Evolutionary conservation across 1,140 invertebrate species (phyloP), one percentile per base, ranked within the genome.

Genomic region (Zophobas atratus): DNA sequence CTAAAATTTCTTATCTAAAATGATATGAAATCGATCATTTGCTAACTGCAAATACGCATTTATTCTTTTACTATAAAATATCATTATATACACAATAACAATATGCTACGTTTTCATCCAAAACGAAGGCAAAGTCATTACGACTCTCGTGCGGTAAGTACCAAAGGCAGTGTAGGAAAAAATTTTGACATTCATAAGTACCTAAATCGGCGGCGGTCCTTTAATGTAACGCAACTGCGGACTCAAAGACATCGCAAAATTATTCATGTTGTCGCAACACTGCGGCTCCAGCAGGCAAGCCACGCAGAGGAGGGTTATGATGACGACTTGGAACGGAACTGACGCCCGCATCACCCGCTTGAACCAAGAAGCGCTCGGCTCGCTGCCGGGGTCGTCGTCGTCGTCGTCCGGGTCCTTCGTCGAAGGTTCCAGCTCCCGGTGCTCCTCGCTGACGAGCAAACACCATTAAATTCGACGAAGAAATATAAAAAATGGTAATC

Each of bases 261-360:
- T 95, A 87, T 97, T 96, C 74, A 95, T 89, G 6, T 93, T 91
- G 85, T 97, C 95, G 86, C 95, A 96, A 85, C 95, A 96, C 46
- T 93, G 90, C 5, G 93, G 92, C 82, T 96, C 95, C 78, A 96
- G 89, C 6, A 96, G 88, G 86, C 93, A 96, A 1, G 94, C 94
- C 35, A 95, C 91, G 75, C 94, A 93, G 53, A 96, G 90, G 2
- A 97, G 88, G 0, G 95, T 92, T 35, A 97, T 89, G 20, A 97
- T 87, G 0, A 95, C 95, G 70, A 97, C 84, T 77, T 96, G 95
- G 83, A 96, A 93, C 3, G 95, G 94, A 48, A 96, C 85, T 0
- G 95, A 93, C 0, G 93, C 92, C 49, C 92, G 89, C 0, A 95
- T 87, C 33, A 95, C 92, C 38, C 95, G 90, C 92, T 93, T 93